These are phyloP conservation scores for Hapalemur alaotrensis DNA, from an alignment of 2,797 vertebrate genomes.

Conservation along the genomic window DNA sequence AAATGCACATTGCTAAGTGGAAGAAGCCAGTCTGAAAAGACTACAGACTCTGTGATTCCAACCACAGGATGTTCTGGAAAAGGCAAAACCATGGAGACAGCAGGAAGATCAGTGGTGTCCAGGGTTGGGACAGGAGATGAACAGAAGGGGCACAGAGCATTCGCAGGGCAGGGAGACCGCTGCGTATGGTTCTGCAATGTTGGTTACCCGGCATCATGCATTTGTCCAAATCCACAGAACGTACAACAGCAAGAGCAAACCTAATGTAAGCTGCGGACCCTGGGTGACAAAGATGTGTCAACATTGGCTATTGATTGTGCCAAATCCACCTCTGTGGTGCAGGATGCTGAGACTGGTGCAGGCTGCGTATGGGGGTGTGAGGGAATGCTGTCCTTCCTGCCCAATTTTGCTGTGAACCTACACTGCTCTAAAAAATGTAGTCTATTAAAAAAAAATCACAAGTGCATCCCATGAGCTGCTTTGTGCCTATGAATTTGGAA, in stretches of 20 bases:
- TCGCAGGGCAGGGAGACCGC: not conserved
- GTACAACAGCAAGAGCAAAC: rapidly evolving
- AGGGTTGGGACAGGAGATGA: rapidly evolving
- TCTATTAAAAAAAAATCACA: not conserved
- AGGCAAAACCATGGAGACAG: rapidly evolving
- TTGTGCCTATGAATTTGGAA: not conserved
- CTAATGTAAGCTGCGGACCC: rapidly evolving
- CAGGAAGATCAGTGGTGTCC: too few species aligned
- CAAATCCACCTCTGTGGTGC: not conserved
- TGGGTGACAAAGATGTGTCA: rapidly evolving
- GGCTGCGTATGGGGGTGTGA: rapidly evolving
- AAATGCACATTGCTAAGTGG: rapidly evolving
- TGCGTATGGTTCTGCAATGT: too few species aligned
- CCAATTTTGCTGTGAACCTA: not conserved
- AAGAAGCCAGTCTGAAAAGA: not conserved
- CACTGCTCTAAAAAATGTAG: not conserved
- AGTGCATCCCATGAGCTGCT: not conserved
- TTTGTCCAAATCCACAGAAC: not conserved
- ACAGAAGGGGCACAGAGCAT: rapidly evolving
- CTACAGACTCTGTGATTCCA: rapidly evolving
- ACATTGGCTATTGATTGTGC: rapidly evolving
- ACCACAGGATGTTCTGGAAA: rapidly evolving
- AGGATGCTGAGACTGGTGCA: rapidly evolving
- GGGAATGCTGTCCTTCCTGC: not conserved
- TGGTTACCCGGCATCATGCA: not conserved